phyloP scores from a whole-genome alignment of 2,113 vertebrate genomes.

The Takifugu flavidus region DNA sequence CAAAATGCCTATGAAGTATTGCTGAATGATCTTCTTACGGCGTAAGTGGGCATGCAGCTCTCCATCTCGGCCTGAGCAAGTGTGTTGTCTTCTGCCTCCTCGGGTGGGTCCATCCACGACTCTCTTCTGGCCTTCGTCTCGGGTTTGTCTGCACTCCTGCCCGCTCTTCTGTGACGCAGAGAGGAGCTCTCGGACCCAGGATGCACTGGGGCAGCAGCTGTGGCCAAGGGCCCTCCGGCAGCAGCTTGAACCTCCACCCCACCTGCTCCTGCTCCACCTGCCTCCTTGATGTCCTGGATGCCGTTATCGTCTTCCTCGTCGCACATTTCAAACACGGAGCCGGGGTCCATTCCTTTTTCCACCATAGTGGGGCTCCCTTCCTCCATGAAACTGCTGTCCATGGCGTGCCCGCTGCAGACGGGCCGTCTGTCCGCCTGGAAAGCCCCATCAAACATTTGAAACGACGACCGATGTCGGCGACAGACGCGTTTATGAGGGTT shows the following conservation, averaged over 20 bases:
- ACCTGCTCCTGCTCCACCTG: conserved; percentile 23
- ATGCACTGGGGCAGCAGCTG: conserved; percentile 19
- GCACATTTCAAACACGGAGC: conserved; percentile 83
- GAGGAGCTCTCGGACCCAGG: conserved; percentile 43
- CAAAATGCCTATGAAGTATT: neutral
- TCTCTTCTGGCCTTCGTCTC: conserved; percentile 75
- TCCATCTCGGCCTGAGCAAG: conserved; percentile 95
- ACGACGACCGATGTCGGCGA: too few relatives aligned
- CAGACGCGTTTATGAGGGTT: too few relatives aligned
- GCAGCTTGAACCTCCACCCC: conserved; percentile 26
- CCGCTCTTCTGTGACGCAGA: conserved; percentile 62
- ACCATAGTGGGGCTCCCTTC: conserved; percentile 96
- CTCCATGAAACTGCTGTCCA: conserved; percentile 82
- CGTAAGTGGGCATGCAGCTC: conserved; percentile 95
- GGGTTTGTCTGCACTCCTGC: conserved; percentile 64
- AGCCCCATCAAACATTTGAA: neutral
- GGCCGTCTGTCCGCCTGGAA: conserved; percentile 72
- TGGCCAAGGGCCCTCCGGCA: neutral
- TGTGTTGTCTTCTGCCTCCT: conserved; percentile 76
- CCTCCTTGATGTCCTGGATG: conserved; percentile 70
- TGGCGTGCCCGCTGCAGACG: conserved; percentile 42
- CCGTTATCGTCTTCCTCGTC: conserved; percentile 87
- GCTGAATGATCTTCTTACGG: conserved; percentile 71
- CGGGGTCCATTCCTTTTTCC: conserved; percentile 89
- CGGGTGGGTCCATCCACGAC: conserved; percentile 92